Conservation (phyloP, 2,113 vertebrate species). For the Pheucticus melanocephalus region DNA sequence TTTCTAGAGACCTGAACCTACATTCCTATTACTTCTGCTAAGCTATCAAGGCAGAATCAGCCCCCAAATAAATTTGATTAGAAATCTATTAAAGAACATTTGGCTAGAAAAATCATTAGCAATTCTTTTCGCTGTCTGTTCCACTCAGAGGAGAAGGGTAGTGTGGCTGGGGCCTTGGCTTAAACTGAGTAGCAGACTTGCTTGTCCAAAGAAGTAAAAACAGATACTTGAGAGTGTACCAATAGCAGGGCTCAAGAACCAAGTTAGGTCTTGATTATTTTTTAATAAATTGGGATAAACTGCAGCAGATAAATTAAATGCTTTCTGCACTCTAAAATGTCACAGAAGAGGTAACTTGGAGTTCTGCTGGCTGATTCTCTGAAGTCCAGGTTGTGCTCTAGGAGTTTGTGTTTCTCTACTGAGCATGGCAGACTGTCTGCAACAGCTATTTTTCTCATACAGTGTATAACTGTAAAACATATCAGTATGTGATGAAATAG, state of each 20-base stretch:
- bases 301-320: background rate
- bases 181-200: conserved; percentile 23
- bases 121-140: conserved; percentile 1
- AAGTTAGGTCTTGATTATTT: background rate
- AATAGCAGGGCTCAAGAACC: background rate
- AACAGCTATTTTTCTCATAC: background rate
- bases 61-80: background rate
- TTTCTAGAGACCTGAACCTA: background rate
- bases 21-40: background rate
- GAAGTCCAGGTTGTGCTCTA: background rate
- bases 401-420: background rate
- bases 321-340: background rate
- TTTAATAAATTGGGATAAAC: background rate
- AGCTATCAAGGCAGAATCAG: background rate
- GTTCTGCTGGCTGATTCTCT: background rate
- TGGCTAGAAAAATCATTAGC: conserved; percentile 29
- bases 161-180: background rate
- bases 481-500: background rate
- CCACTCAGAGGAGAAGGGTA: background rate
- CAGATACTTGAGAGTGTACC: background rate
- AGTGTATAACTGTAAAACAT: background rate
- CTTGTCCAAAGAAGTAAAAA: conserved; percentile 31
- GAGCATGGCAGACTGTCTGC: background rate
- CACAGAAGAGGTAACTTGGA: background rate
- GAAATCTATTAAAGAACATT: conserved; percentile 5